Evolutionary conservation across 1,140 invertebrate species (phyloP), one percentile per base, ranked within the genome.

Genomic region (Zaprionus lachaisei): DNA sequence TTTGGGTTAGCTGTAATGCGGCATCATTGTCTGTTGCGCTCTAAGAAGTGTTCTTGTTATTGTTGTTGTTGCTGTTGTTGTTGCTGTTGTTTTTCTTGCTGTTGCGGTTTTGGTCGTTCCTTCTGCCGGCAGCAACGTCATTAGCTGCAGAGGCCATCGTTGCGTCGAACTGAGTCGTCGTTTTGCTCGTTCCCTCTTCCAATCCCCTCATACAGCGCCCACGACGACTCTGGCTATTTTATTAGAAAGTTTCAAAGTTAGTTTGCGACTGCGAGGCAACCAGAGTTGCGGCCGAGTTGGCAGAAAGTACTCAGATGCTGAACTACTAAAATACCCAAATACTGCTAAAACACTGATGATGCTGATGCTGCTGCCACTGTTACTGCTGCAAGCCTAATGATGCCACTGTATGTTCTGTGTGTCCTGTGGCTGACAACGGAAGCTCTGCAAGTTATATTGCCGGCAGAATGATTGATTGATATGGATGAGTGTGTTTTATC

Each of bases 241-340:
- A 89, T 89, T 89, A 89, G 80, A 86, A 86, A 86, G 84, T 86
- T 86, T 86, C 69, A 87, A 86, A 89, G 81, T 86, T 89, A 83
- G 84, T 86, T 83, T 89, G 71, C 72, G 80, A 89, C 73, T 89
- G 73, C 71, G 72, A 77, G 80, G 71, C 12, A 72, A 80, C 77
- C 80, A 83, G 77, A 83, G 86, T 87, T 87, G 83, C 63, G 72
- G 72, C 22, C 20, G 67, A 38, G 41, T 47, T 47, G 41, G 47
- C 47, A 51, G 11, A 20, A 51, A 51, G 11, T 24, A 51, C 47
- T 47, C 6, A 4, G n/a, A 47, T 47, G n/a, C 17, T 47, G n/a
- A 47, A 47, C 17, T 47, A 47, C 47, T 51, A 24, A 14, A 51
- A 51, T 22, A 51, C 47, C 5, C 17, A 69, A 70, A 57, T 63